phyloP scores from a whole-genome alignment of 2,888 invertebrate species.

The Eristalinus aeneus region DNA sequence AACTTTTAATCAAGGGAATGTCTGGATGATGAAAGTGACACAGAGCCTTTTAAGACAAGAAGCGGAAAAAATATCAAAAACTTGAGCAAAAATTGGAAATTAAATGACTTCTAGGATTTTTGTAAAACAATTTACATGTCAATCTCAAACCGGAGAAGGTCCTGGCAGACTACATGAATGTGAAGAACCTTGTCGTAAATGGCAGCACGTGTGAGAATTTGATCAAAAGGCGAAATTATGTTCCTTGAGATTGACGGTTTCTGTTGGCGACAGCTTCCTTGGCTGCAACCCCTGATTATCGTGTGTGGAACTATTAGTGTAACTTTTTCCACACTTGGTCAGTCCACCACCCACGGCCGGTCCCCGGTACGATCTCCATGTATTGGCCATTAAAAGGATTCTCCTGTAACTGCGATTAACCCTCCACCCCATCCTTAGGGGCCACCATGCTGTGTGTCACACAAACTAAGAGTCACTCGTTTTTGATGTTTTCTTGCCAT shows the following conservation, averaged over 20 bases:
- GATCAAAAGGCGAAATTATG: constrained; percentile 20
- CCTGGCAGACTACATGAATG: no score
- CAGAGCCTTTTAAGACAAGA: not conserved
- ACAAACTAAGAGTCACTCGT: constrained; percentile 18
- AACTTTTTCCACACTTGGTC: not conserved
- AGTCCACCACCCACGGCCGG: not conserved
- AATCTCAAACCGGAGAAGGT: not conserved
- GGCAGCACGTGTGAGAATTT: constrained; percentile 54
- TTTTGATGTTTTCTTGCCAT: not conserved
- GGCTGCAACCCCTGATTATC: not conserved
- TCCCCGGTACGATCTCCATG: not conserved
- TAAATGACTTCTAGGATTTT: not conserved
- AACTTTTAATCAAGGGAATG: not conserved
- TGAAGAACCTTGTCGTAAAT: constrained; percentile 44
- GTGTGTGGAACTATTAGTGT: not conserved
- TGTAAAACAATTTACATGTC: constrained; percentile 22
- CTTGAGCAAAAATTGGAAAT: not conserved
- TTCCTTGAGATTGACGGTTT: not conserved
- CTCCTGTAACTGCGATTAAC: constrained; percentile 23
- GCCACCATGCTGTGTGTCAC: constrained; percentile 16
- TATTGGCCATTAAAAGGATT: constrained; percentile 51
- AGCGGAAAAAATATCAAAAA: not conserved
- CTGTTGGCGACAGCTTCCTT: not conserved
- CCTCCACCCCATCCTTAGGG: not conserved
- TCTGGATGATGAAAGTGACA: not conserved